phyloP scores from a whole-genome alignment of 2,113 vertebrate genomes.

The Triplophysa dalaica region DNA sequence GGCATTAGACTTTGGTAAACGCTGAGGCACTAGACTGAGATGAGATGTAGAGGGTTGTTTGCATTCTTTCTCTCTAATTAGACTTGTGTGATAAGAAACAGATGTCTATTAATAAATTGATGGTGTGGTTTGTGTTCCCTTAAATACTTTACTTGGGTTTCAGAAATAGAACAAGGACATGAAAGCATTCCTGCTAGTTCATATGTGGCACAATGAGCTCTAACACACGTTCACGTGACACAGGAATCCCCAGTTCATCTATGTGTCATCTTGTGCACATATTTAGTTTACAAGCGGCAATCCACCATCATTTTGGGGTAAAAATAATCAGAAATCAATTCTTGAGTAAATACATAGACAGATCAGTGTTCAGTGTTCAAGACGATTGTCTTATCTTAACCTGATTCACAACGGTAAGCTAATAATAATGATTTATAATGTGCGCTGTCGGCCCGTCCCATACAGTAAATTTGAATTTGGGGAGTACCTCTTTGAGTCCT shows the following conservation, averaged over 20 bases:
- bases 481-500: too few species aligned
- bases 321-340: too few species aligned
- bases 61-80: conserved; percentile 64
- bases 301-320: too few species aligned
- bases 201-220: conserved; percentile 17
- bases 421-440: too few species aligned
- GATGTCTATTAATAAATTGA: conserved; percentile 72
- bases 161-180: conserved; percentile 58
- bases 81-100: conserved; percentile 67
- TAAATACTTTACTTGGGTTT: conserved; percentile 62
- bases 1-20: neutral
- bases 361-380: too few species aligned
- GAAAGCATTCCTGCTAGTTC: conserved; percentile 64
- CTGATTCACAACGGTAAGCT: too few species aligned
- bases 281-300: too few species aligned
- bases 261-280: neutral
- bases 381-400: too few species aligned
- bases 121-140: conserved; percentile 64
- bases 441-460: too few species aligned
- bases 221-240: conserved; percentile 35
- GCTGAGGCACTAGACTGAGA: neutral
- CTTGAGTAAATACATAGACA: too few species aligned
- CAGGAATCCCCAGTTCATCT: conserved; percentile 23
- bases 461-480: too few species aligned
- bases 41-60: conserved; percentile 2